Evolutionary conservation across 92 coral and sea anemone genomes (phyloP).

Genomic region (Phymanthus crucifer): DNA sequence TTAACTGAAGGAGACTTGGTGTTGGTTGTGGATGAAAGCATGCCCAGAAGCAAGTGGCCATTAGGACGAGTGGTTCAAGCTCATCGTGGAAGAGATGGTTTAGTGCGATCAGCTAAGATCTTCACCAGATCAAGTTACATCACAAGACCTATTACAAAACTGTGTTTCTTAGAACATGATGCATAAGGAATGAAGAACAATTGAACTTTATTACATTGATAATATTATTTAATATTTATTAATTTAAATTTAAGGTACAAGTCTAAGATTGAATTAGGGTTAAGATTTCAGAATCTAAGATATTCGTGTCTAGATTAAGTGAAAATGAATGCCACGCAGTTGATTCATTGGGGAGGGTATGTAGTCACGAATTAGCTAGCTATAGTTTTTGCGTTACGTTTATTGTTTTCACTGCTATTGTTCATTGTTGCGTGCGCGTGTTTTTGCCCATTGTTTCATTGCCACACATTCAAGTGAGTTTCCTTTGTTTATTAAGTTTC

Average conservation of each 20-base stretch:
- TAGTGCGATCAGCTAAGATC: slow-evolving; percentile 8
- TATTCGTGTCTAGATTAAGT: neutral
- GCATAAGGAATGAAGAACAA: neutral
- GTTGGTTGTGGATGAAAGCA: neutral
- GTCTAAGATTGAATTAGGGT: neutral
- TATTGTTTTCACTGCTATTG: too few relatives aligned
- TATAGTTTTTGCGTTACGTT: too few relatives aligned
- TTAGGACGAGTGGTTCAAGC: neutral
- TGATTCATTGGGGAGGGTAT: slow-evolving; percentile 3
- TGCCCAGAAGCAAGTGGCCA: neutral
- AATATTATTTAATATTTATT: neutral
- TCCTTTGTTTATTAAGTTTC: too few relatives aligned
- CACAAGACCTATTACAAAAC: slow-evolving; percentile 22
- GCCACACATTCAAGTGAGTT: too few relatives aligned
- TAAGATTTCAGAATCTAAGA: neutral
- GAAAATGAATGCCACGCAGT: neutral
- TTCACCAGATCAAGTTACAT: neutral
- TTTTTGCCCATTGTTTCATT: too few relatives aligned
- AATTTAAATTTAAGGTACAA: too few relatives aligned
- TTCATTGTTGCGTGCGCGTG: too few relatives aligned
- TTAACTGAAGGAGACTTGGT: slow-evolving; percentile 3
- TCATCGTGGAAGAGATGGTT: slow-evolving; percentile 1
- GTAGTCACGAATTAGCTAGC: neutral
- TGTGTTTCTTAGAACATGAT: slow-evolving; percentile 10
- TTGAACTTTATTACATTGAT: neutral